These are phyloP conservation scores for Drosophila ananassae DNA, from an alignment of 1,140 invertebrate species.

Conservation along the genomic window DNA sequence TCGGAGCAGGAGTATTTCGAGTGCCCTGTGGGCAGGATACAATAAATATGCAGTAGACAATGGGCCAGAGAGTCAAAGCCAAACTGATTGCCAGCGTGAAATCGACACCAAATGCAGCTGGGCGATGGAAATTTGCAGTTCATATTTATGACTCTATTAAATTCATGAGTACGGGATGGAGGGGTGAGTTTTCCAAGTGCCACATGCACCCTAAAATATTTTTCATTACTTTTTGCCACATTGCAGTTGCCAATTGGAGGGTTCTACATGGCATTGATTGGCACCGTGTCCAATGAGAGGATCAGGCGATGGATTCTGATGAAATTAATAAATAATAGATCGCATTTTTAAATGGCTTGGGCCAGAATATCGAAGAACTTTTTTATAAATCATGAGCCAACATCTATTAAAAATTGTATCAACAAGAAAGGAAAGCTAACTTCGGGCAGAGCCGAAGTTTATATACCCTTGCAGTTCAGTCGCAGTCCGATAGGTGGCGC, in stretches of 20 bases:
- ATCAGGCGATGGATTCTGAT: constrained; percentile 31
- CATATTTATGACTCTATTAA: constrained; percentile 78
- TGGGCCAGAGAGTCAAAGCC: constrained; percentile 27
- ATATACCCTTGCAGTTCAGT: too few relatives aligned
- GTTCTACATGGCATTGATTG: constrained; percentile 49
- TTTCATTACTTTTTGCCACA: not conserved
- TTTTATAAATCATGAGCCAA: too few relatives aligned
- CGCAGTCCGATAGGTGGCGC: too few relatives aligned
- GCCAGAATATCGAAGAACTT: too few relatives aligned
- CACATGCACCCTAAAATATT: not conserved
- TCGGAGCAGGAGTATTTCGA: constrained; percentile 28
- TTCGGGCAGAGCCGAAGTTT: too few relatives aligned
- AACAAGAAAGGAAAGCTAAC: too few relatives aligned
- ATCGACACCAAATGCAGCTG: constrained; percentile 69
- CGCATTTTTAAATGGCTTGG: not conserved
- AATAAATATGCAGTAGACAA: constrained; percentile 51
- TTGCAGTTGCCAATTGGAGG: constrained; percentile 22
- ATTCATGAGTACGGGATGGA: constrained; percentile 30
- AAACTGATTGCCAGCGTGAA: constrained; percentile 67
- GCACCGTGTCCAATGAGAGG: constrained; percentile 53
- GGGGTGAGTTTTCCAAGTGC: constrained; percentile 27
- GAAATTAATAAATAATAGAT: constrained; percentile 33
- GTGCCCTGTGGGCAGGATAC: constrained; percentile 33
- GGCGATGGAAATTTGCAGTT: constrained; percentile 53
- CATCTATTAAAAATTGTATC: too few relatives aligned